Conservation (phyloP, 2,888 invertebrate genomes). For the Hydraecia micacea region DNA sequence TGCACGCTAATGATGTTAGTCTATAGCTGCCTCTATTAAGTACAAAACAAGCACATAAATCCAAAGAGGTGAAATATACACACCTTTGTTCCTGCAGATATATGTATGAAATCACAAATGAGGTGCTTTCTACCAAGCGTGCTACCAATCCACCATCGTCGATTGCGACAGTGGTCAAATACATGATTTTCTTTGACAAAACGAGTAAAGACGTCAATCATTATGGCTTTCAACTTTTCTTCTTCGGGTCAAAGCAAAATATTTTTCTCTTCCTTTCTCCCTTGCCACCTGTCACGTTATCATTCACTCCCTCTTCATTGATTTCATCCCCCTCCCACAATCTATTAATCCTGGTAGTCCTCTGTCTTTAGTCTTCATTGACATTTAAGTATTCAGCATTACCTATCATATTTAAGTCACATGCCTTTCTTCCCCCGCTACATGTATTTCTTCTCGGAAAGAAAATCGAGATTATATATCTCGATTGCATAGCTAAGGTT, state of each 20-base stretch:
- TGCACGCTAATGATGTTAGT: not conserved
- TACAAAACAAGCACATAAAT: not conserved
- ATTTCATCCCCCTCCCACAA: too few relatives aligned
- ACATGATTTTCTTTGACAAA: not conserved
- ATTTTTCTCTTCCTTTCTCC: not conserved
- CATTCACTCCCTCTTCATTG: not conserved
- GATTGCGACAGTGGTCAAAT: not conserved
- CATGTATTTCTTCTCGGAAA: not conserved
- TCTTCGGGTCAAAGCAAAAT: not conserved
- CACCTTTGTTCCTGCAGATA: not conserved
- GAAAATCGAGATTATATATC: not conserved
- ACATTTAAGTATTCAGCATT: not conserved
- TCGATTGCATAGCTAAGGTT: not conserved
- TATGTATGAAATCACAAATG: not conserved
- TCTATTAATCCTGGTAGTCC: not conserved
- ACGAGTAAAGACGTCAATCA: not conserved
- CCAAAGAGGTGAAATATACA: not conserved
- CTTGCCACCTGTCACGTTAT: not conserved
- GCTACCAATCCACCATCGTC: not conserved
- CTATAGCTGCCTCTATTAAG: not conserved
- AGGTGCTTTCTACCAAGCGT: not conserved
- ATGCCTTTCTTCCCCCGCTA: too few relatives aligned
- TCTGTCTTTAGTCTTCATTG: not conserved
- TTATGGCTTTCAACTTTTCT: not conserved
- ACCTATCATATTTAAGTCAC: not conserved